Conservation (phyloP, 2,888 invertebrate genomes). For the Troides oblongomaculatus region DNA sequence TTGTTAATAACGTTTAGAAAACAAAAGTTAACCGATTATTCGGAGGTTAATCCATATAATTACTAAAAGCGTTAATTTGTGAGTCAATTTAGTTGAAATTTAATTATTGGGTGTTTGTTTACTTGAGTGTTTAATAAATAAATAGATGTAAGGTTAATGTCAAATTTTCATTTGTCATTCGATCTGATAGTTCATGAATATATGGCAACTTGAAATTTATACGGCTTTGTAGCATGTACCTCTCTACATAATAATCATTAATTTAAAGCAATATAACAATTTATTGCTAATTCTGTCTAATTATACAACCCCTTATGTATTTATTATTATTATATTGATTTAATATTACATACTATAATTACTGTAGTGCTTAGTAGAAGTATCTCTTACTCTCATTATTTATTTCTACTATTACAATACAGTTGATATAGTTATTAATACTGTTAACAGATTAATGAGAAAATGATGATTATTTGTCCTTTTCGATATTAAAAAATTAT, state of each 20-base stretch:
- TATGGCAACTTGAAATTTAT: not conserved
- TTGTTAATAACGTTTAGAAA: no score
- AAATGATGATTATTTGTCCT: no score
- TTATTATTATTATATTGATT: conserved; percentile 8
- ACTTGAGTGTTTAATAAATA: not conserved
- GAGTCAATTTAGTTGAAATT: not conserved
- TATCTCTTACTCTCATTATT: not conserved
- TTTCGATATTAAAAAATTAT: no score
- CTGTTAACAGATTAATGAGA: not conserved
- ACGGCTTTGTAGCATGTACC: not conserved
- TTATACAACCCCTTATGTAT: conserved; percentile 8
- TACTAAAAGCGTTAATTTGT: not conserved
- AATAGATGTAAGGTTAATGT: not conserved
- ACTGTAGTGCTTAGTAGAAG: not conserved
- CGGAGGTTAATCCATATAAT: no score
- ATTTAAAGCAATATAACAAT: conserved; percentile 9
- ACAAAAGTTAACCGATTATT: no score
- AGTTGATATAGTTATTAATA: no score
- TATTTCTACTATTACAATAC: no score
- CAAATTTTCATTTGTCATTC: no score
- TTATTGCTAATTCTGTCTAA: conserved; percentile 13
- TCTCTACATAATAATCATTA: conserved; percentile 1
- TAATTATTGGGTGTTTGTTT: not conserved
- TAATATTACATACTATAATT: conserved; percentile 6
- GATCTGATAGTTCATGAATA: not conserved